phyloP scores from a whole-genome alignment of 2,113 vertebrate species.

The Ophiodon elongatus region DNA sequence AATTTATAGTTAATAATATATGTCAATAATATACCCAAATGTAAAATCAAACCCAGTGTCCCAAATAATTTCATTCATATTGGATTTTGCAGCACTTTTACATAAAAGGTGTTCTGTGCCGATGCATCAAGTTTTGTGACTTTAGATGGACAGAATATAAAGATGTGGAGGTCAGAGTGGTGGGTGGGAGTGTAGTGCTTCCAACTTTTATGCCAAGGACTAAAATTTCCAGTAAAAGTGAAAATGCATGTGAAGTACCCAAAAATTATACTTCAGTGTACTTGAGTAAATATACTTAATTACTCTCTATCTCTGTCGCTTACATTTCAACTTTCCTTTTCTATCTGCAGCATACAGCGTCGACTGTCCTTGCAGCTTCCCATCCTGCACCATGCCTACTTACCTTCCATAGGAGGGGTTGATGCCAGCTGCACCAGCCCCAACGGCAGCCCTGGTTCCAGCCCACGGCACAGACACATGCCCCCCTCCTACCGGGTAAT shows the following conservation, averaged over 20 bases:
- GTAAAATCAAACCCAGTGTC: neutral
- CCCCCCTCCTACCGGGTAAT: slow-evolving; percentile 98
- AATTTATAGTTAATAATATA: neutral
- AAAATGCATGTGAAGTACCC: neutral
- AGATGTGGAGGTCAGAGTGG: neutral
- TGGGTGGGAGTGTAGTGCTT: neutral
- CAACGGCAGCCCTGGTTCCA: slow-evolving; percentile 94
- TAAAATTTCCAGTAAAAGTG: neutral
- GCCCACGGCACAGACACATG: slow-evolving; percentile 98
- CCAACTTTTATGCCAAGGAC: neutral
- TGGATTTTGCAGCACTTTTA: neutral
- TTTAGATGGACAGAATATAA: neutral
- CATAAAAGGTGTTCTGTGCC: neutral
- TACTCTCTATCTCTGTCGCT: slow-evolving; percentile 1
- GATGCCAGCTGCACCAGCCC: slow-evolving; percentile 98
- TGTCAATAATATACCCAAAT: neutral
- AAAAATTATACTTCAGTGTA: neutral
- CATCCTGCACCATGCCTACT: slow-evolving; percentile 97
- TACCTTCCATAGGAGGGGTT: slow-evolving; percentile 98
- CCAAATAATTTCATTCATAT: neutral
- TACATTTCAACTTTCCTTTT: slow-evolving; percentile 22
- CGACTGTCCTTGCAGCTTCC: slow-evolving; percentile 98
- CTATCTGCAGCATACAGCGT: slow-evolving; percentile 93
- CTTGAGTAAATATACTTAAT: neutral
- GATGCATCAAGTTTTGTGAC: neutral